Evolutionary conservation across 2,113 vertebrate genomes (phyloP).

Genomic region (Psettodes erumei): DNA sequence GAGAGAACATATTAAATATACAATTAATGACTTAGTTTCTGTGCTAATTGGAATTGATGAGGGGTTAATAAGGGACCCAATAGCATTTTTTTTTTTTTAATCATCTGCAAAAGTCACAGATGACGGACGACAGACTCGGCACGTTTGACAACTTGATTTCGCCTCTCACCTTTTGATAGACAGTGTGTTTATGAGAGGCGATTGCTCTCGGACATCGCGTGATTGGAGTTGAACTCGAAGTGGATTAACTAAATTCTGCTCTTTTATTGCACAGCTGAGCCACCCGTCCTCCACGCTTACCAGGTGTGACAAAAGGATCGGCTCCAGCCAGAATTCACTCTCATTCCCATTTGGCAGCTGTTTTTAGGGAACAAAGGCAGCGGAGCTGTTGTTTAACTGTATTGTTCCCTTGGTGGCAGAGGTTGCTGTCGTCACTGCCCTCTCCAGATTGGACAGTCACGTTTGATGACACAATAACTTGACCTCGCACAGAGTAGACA

Average conservation of each 20-base stretch:
- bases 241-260: conserved; percentile 39
- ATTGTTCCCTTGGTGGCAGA: conserved; percentile 10
- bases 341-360: conserved; percentile 39
- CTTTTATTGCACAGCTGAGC: conserved; percentile 60
- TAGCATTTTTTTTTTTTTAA: background rate
- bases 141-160: conserved; percentile 18
- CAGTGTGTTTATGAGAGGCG: conserved; percentile 30
- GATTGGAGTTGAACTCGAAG: conserved; percentile 25
- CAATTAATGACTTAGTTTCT: background rate
- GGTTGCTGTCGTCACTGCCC: background rate
- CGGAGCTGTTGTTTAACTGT: conserved; percentile 15
- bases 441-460: background rate
- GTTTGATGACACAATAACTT: background rate
- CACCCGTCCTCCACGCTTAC: conserved; percentile 40
- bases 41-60: conserved; percentile 8
- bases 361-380: conserved; percentile 35
- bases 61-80: background rate
- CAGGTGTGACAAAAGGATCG: conserved; percentile 50
- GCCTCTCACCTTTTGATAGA: conserved; percentile 32
- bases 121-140: background rate
- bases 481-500: background rate
- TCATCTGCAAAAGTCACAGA: background rate
- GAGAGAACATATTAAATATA: conserved; percentile 16
- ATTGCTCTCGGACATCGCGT: conserved; percentile 25
- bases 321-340: conserved; percentile 29